These are phyloP conservation scores for Mesitornis unicolor DNA, from an alignment of 2,113 vertebrate species.

Conservation along the genomic window DNA sequence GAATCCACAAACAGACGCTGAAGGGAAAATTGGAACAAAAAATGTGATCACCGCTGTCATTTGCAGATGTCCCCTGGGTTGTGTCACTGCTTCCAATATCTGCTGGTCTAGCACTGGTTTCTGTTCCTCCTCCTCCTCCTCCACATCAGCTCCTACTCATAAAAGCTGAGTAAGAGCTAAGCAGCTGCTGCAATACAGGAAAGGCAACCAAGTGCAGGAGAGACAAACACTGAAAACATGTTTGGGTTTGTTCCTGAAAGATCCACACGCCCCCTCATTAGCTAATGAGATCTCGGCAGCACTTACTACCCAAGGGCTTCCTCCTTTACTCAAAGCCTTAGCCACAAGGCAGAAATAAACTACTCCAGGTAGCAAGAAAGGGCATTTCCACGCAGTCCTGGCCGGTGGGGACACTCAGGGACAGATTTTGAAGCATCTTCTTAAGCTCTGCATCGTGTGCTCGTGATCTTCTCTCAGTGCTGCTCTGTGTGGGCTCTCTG, in stretches of 20 bases:
- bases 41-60: not conserved
- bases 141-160: not conserved
- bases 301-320: not conserved
- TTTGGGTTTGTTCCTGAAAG: conserved; percentile 8
- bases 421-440: not conserved
- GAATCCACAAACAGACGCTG: not conserved
- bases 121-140: conserved; percentile 28
- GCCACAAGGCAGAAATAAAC: not conserved
- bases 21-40: not conserved
- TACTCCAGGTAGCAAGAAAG: not conserved
- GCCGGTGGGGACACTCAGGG: not conserved
- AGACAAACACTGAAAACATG: not conserved
- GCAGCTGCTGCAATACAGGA: conserved; percentile 45
- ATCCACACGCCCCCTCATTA: not conserved
- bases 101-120: not conserved
- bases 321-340: not conserved
- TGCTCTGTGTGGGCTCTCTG: not conserved
- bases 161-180: not conserved
- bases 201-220: conserved; percentile 8
- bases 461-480: not conserved
- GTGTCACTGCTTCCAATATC: not conserved
- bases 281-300: not conserved
- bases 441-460: not conserved
- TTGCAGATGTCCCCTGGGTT: not conserved
- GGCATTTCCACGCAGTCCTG: not conserved